Conservation (phyloP, 1,140 invertebrate species). For the Carcinoscorpius rotundicauda region DNA sequence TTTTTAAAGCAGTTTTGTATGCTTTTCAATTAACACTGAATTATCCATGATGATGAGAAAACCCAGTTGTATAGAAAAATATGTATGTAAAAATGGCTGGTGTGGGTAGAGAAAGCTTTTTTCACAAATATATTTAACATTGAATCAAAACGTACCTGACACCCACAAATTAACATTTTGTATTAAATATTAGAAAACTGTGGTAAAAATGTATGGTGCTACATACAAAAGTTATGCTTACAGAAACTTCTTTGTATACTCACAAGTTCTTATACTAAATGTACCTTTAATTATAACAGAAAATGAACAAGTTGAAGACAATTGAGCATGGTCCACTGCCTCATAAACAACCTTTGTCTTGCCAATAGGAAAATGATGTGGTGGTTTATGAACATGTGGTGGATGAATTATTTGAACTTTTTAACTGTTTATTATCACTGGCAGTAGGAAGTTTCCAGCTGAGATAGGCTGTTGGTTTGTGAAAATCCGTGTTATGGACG, state of each 20-base stretch:
- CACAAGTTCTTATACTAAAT: background rate
- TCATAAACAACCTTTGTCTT: constrained; percentile 15
- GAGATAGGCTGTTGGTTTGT: constrained; percentile 4
- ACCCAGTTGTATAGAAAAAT: no score
- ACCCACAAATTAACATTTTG: no score
- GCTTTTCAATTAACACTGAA: no score
- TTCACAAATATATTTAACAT: no score
- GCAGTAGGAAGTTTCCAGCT: constrained; percentile 4
- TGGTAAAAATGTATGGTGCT: background rate
- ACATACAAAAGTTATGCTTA: background rate
- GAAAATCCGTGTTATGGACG: background rate
- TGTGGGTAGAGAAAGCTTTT: no score
- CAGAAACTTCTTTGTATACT: background rate
- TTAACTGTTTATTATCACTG: constrained; percentile 9
- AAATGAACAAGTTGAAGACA: constrained; percentile 13
- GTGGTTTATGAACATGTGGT: constrained; percentile 3
- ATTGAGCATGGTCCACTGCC: constrained; percentile 8
- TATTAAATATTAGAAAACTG: no score
- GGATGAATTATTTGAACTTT: constrained; percentile 6
- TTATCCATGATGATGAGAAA: no score
- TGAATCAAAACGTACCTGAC: no score
- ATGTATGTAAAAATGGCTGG: no score
- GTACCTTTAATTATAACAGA: constrained; percentile 12
- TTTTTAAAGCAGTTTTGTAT: no score
- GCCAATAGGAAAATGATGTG: constrained; percentile 9